Base-by-base conservation (phyloP, 2,888 invertebrate species). In the Tuberolachnus salignus region DNA sequence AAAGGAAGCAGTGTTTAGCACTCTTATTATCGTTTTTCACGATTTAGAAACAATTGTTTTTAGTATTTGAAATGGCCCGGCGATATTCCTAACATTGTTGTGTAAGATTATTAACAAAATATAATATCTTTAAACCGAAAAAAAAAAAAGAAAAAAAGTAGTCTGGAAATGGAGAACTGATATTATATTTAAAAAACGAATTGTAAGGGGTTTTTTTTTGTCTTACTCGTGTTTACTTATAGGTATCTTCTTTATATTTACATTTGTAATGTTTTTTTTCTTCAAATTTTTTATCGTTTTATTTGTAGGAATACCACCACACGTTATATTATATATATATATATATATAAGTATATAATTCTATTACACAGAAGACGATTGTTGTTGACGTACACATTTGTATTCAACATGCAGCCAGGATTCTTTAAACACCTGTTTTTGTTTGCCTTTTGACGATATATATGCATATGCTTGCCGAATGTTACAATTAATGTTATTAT, bases 381-480 rank as follows among this genome's bases (percentile, higher is more conserved):
- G 13, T n/a, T 23, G 49, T 49, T 21, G n/a, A 11, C n/a, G n/a
- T 14, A 53, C 8, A 19, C 51, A 23, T 46, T 71, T 59, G 61
- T 44, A 61, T 61, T 46, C 34, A 61, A 61, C 61, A 6, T 34
- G 34, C 34, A 34, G 34, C 34, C 59, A 26, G 46, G 34, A 61
- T 61, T 49, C 61, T 61, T 14, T 26, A 51, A n/a, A 72, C 72
- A 72, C 72, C 72, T 72, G 72, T 72, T 59, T 57, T 4, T 71
- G 21, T 71, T 71, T 59, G 59, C 59, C 34, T 6, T 4, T 4
- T 34, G 34, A 6, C 34, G 6, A 34, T 34, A 34, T 34, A 34
- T 34, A 34, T 34, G n/a, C n/a, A n/a, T 34, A 34, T 34, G 34
- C 34, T 6, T 34, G 34, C 34, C 6, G 34, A 34, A 34, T 34